Percentiles rank a stretch among this genome's conserved stretches.
Evolutionary conservation across 30 jellyfish, hydroid and myxozoan species (phyloP).

Genomic region (Nemopilema nomurai): DNA sequence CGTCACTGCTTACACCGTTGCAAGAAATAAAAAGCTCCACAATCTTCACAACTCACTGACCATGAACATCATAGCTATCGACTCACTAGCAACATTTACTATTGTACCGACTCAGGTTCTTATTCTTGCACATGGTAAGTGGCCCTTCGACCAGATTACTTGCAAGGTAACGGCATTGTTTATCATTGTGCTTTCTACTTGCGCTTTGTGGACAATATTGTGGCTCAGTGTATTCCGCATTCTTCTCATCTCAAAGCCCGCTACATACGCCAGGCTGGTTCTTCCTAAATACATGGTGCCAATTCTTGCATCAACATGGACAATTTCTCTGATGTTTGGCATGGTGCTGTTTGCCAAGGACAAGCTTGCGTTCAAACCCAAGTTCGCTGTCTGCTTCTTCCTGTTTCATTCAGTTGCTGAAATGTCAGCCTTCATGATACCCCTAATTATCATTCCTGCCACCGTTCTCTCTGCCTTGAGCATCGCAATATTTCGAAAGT

Average conservation of each 20-base stretch:
- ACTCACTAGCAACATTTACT: constrained; percentile 35
- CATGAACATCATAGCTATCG: constrained; percentile 33
- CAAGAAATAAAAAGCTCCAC: constrained; percentile 38
- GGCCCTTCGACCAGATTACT: constrained; percentile 24
- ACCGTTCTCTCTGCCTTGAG: constrained; percentile 4
- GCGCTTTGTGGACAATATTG: constrained; percentile 48
- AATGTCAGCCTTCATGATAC: constrained; percentile 44
- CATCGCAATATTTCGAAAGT: constrained; percentile 3
- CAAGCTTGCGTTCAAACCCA: constrained; percentile 34
- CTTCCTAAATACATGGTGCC: constrained; percentile 24
- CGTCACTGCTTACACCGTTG: constrained; percentile 23
- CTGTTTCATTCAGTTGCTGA: constrained; percentile 1
- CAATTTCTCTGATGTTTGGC: constrained; percentile 11
- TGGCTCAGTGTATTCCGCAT: constrained; percentile 56
- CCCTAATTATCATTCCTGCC: constrained; percentile 32
- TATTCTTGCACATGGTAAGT: constrained; percentile 30
- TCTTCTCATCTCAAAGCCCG: constrained; percentile 21
- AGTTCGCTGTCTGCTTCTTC: constrained; percentile 49
- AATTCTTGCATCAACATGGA: constrained; percentile 34
- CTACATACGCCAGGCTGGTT: constrained; percentile 17
- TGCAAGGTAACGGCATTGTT: constrained; percentile 30
- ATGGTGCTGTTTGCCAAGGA: constrained; percentile 14
- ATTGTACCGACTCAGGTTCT: constrained; percentile 31
- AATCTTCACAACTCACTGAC: constrained; percentile 54
- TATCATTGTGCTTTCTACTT: constrained; percentile 22